These are phyloP conservation scores for Hemicrepidius hirtus DNA, from an alignment of 2,888 invertebrate genomes.

Conservation along the genomic window DNA sequence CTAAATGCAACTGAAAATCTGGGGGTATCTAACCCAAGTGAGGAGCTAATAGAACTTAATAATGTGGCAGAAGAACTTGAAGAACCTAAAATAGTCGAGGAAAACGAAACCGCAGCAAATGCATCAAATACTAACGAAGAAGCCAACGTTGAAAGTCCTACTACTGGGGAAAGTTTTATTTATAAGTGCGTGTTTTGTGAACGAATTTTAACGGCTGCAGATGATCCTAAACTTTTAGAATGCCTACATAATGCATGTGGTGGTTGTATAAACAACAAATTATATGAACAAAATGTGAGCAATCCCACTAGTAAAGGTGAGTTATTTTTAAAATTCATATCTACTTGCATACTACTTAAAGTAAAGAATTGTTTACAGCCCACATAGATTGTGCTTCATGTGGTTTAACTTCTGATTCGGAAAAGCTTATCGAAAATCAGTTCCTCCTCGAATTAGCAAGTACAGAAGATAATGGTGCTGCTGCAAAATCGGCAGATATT, in stretches of 20 bases:
- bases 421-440: constrained; percentile 88
- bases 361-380: constrained; percentile 55
- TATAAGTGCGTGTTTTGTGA: constrained; percentile 72
- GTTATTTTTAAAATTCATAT: constrained; percentile 5
- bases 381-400: constrained; percentile 82
- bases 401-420: constrained; percentile 81
- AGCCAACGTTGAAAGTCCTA: constrained; percentile 68
- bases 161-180: constrained; percentile 67
- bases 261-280: constrained; percentile 82
- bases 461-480: constrained; percentile 72
- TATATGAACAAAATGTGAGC: constrained; percentile 73
- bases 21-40: constrained; percentile 16
- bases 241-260: constrained; percentile 92
- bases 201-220: constrained; percentile 73
- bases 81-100: constrained; percentile 21
- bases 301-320: constrained; percentile 62
- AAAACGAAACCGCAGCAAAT: constrained; percentile 21
- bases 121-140: constrained; percentile 58
- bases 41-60: constrained; percentile 17
- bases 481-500: constrained; percentile 70
- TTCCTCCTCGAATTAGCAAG: constrained; percentile 83
- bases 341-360: neutral
- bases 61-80: constrained; percentile 27
- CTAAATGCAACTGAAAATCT: constrained; percentile 34
- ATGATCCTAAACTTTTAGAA: constrained; percentile 87